Evolutionary conservation across 1,140 invertebrate species (phyloP).

Genomic region (Anoplolepis gracilipes): DNA sequence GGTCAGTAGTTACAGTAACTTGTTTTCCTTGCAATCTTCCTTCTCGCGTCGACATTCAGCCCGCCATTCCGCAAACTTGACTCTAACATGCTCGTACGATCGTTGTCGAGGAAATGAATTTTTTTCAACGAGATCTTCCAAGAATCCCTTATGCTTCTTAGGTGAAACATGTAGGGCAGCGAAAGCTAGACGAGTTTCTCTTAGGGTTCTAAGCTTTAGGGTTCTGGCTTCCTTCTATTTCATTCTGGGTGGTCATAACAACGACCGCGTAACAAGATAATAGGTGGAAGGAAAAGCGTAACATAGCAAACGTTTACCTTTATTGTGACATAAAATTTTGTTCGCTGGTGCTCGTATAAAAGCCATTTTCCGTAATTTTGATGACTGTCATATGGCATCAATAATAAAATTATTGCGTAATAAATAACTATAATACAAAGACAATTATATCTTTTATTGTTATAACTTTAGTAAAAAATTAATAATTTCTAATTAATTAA

Average conservation of each 20-base stretch:
- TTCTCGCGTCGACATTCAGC: background rate
- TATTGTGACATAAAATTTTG: slow-evolving; percentile 45
- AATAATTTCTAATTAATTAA: background rate
- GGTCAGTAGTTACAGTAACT: slow-evolving; percentile 32
- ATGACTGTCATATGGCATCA: background rate
- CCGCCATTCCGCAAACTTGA: slow-evolving; percentile 41
- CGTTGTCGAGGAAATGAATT: slow-evolving; percentile 63
- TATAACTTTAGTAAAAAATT: background rate
- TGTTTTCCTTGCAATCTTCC: slow-evolving; percentile 52
- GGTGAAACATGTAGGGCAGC: slow-evolving; percentile 4
- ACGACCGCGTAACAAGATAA: slow-evolving; percentile 49
- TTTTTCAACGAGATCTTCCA: slow-evolving; percentile 47
- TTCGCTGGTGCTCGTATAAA: background rate
- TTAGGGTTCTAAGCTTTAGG: background rate
- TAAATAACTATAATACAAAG: background rate
- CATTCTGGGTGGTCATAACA: slow-evolving; percentile 26
- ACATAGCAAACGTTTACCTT: slow-evolving; percentile 40
- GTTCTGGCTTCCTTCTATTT: slow-evolving; percentile 22
- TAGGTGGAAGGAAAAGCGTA: slow-evolving; percentile 38
- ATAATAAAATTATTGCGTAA: slow-evolving; percentile 31
- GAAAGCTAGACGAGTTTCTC: too few relatives aligned
- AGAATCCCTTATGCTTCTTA: slow-evolving; percentile 31
- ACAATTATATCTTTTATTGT: background rate
- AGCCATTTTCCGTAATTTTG: slow-evolving; percentile 6
- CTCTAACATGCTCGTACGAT: slow-evolving; percentile 56